Evolutionary conservation across 2,113 vertebrate genomes (phyloP).

Genomic region (Callaeas wilsoni): DNA sequence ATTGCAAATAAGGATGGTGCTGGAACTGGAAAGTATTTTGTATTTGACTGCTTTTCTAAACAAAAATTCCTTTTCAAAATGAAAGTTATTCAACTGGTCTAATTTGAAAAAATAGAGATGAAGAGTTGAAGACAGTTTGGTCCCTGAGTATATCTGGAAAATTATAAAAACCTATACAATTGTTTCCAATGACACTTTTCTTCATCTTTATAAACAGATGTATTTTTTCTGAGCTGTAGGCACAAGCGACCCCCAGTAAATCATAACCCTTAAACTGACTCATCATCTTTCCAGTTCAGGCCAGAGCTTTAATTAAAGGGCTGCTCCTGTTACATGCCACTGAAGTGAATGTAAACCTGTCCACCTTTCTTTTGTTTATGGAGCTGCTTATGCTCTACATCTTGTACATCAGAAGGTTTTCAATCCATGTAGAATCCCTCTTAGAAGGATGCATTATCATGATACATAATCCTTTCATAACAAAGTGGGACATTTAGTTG

Average conservation of each 20-base stretch:
- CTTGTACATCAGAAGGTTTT: neutral
- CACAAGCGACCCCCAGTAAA: neutral
- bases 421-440: neutral
- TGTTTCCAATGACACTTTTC: neutral
- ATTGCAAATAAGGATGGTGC: neutral
- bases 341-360: neutral
- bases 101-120: neutral
- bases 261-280: neutral
- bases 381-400: neutral
- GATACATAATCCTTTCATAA: conserved; percentile 71
- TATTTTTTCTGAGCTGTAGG: neutral
- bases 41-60: neutral
- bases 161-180: neutral
- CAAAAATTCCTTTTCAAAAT: neutral
- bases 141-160: conserved; percentile 41
- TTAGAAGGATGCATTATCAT: neutral
- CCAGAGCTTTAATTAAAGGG: neutral
- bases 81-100: neutral
- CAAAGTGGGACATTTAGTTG: conserved; percentile 89
- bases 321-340: neutral
- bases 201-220: neutral
- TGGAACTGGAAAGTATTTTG: neutral
- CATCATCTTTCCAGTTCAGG: neutral
- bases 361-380: neutral
- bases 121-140: neutral